These are phyloP conservation scores for Piezodorus guildinii DNA, from an alignment of 1,140 invertebrate genomes.

Conservation along the genomic window DNA sequence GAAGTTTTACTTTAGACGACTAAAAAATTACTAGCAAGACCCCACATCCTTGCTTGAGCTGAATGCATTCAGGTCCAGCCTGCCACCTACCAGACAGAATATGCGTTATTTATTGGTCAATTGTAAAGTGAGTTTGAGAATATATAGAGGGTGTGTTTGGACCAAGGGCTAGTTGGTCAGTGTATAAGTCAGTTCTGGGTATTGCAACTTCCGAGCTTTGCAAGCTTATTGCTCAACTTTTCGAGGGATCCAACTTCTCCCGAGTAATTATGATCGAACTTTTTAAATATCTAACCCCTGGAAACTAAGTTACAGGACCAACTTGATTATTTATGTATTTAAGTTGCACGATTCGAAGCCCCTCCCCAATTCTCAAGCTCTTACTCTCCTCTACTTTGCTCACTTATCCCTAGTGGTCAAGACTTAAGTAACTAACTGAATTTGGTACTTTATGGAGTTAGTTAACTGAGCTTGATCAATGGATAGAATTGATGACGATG, in stretches of 20 bases:
- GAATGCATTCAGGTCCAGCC: too few species aligned
- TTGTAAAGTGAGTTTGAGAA: constrained; percentile 14
- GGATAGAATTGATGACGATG: too few species aligned
- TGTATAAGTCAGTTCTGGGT: constrained; percentile 19
- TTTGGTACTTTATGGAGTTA: too few species aligned
- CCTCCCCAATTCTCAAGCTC: too few species aligned
- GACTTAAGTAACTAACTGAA: too few species aligned
- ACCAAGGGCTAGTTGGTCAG: constrained; percentile 14
- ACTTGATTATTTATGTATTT: constrained; percentile 19
- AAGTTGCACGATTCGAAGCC: neutral
- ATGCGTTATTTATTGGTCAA: constrained; percentile 1
- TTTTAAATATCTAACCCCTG: constrained; percentile 20
- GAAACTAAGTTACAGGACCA: constrained; percentile 17
- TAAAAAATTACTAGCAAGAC: too few species aligned
- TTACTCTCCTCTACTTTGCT: too few species aligned
- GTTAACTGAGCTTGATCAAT: too few species aligned
- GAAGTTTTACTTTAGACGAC: too few species aligned
- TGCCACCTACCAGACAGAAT: too few species aligned
- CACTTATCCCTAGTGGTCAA: too few species aligned
- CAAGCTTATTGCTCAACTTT: constrained; percentile 21
- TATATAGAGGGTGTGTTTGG: constrained; percentile 4
- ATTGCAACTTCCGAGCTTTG: constrained; percentile 17
- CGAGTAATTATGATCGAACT: constrained; percentile 19
- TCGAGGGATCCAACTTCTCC: constrained; percentile 5
- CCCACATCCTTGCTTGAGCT: too few species aligned